These are phyloP conservation scores for Cynopterus sphinx DNA, from an alignment of 2,797 vertebrate genomes.

Conservation along the genomic window DNA sequence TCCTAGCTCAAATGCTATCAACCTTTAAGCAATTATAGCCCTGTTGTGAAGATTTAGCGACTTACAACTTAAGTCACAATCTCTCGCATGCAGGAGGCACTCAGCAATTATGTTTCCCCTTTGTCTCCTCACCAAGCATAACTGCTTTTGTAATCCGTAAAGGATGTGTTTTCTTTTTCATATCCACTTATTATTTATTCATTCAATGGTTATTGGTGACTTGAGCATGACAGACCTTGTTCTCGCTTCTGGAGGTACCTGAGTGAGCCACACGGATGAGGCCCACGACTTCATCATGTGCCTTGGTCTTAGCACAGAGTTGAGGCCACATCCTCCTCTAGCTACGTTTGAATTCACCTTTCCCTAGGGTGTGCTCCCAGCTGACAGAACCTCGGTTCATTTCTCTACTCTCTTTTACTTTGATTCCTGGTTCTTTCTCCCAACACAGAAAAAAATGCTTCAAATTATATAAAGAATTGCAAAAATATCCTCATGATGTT, in stretches of 20 bases:
- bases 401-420: background rate
- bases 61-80: background rate
- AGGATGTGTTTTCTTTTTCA: background rate
- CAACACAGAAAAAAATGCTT: background rate
- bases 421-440: background rate
- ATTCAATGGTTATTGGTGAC: background rate
- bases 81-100: rapidly evolving
- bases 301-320: background rate
- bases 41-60: background rate
- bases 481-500: background rate
- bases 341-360: background rate
- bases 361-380: background rate
- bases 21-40: background rate
- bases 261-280: background rate
- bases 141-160: background rate
- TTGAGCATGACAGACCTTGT: background rate
- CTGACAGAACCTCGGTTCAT: background rate
- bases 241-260: background rate
- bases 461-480: background rate
- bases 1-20: background rate
- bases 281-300: rapidly evolving
- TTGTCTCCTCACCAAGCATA: background rate
- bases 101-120: background rate
- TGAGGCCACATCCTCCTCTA: rapidly evolving
- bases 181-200: background rate